Base-by-base conservation (phyloP, 2,113 vertebrate species). In the Accipiter virgatus region DNA sequence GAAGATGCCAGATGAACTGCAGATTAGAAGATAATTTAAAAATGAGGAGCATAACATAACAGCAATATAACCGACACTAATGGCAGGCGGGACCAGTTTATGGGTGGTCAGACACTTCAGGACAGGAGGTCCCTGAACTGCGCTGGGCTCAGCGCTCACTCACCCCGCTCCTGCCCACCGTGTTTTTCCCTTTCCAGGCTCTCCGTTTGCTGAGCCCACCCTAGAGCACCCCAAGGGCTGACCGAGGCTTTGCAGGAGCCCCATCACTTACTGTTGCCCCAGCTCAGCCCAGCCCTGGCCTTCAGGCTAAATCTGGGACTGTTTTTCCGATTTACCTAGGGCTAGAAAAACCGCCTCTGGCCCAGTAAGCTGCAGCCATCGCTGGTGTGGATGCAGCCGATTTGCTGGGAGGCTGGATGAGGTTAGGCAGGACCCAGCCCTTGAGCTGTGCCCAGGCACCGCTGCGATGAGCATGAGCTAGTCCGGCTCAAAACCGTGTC, bases 321-420 rank as follows among this genome's bases (percentile, higher is more conserved):
- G 0, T 4, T 50, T 23, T 59, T 22, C 14, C 5, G 1, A 18
- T n/a, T 53, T 36, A 22, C 23, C n/a, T 26, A 14, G 29, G 50
- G 38, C 45, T 62, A n/a, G 47, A 48, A 78, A 38, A 11, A 14
- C 17, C 21, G 2, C 7, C 31, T 18, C 70, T 27, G 19, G 56
- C 67, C 53, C 42, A 13, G 80, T 48, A 16, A 84, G 43, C 16
- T 6, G 9, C 43, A 53, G 67, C 53, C 38, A 2, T 14, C 9
- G 2, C 26, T 25, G 72, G 32, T 1, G 14, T 9, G 55, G 61
- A 32, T 31, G 21, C 36, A 50, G 59, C 36, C 1, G 0, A 17
- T 61, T 62, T 61, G 47, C 48, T 50, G 72, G 13, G 53, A 40
- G 16, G 21, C 29, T 93, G 74, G 48, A 55, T 9, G 47, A 32